phyloP scores from a whole-genome alignment of 2,113 vertebrate species.

The Odontesthes bonariensis region DNA sequence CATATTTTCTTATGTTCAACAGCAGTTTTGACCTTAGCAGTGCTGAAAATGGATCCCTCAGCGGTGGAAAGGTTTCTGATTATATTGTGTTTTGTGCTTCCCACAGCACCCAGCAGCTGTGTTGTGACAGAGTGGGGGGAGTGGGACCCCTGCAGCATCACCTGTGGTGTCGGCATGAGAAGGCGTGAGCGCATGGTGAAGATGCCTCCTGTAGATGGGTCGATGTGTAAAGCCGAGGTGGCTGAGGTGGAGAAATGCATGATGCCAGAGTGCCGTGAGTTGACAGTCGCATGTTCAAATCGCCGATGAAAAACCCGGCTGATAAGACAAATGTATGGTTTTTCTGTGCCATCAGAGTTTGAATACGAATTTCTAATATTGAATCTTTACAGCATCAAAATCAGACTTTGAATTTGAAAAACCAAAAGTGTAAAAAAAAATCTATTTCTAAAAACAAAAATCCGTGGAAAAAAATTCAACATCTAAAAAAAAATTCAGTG shows the following conservation, averaged over 20 bases:
- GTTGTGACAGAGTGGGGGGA: slow-evolving; percentile 94
- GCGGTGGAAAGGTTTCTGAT: too few relatives aligned
- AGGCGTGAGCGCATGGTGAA: slow-evolving; percentile 93
- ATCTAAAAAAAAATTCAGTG: too few relatives aligned
- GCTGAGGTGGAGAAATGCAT: slow-evolving; percentile 95
- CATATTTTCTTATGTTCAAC: too few relatives aligned
- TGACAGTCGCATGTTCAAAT: neutral
- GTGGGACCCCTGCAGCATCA: slow-evolving; percentile 95
- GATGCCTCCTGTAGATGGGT: slow-evolving; percentile 93
- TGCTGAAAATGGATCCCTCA: too few relatives aligned
- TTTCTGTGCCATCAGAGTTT: too few relatives aligned
- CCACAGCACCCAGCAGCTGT: slow-evolving; percentile 91
- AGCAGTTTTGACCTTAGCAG: neutral
- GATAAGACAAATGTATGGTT: too few relatives aligned
- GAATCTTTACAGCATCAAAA: too few relatives aligned
- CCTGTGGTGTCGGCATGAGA: slow-evolving; percentile 93
- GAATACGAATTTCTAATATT: too few relatives aligned
- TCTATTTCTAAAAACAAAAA: too few relatives aligned
- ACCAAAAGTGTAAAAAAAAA: too few relatives aligned
- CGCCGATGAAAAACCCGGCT: neutral
- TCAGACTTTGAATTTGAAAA: too few relatives aligned
- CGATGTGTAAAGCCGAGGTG: slow-evolving; percentile 89
- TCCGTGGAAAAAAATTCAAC: too few relatives aligned
- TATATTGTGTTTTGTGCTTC: neutral
- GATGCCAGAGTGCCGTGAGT: slow-evolving; percentile 97